Percentiles rank a stretch among this genome's conserved stretches.
Evolutionary conservation across 2,113 vertebrate species (phyloP).

Genomic region (Prinia subflava): DNA sequence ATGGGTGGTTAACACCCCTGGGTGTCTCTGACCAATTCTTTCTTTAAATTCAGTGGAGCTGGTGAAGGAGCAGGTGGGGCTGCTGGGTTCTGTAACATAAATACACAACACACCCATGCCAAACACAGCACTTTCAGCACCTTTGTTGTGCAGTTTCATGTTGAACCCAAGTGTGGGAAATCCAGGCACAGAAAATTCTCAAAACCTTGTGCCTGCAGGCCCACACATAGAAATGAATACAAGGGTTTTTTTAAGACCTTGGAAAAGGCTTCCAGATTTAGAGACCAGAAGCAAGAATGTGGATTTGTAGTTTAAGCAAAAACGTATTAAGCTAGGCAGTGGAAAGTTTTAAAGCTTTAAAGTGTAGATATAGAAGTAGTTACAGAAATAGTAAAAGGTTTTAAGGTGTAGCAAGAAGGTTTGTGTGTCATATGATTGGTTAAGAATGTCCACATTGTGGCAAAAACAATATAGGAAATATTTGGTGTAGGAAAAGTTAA

Average conservation of each 20-base stretch:
- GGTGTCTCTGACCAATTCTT: background rate
- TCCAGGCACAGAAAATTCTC: background rate
- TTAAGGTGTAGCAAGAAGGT: background rate
- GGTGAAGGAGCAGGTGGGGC: background rate
- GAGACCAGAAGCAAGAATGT: background rate
- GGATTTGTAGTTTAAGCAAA: background rate
- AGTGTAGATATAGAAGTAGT: background rate
- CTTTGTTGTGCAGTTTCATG: background rate
- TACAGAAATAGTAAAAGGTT: background rate
- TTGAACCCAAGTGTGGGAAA: background rate
- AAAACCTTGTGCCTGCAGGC: background rate
- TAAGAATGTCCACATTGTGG: background rate
- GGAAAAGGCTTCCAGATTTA: background rate
- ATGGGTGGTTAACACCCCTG: background rate
- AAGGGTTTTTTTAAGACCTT: background rate
- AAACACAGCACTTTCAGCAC: background rate
- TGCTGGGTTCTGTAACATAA: background rate
- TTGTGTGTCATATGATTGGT: background rate
- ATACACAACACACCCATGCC: too few species aligned
- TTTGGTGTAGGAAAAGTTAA: background rate
- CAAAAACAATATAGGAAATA: too few species aligned
- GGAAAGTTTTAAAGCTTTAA: background rate
- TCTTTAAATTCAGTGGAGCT: background rate
- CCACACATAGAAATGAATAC: background rate
- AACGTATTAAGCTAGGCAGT: background rate